phyloP scores from a whole-genome alignment of 2,113 vertebrate species.

The Acanthisitta chloris region DNA sequence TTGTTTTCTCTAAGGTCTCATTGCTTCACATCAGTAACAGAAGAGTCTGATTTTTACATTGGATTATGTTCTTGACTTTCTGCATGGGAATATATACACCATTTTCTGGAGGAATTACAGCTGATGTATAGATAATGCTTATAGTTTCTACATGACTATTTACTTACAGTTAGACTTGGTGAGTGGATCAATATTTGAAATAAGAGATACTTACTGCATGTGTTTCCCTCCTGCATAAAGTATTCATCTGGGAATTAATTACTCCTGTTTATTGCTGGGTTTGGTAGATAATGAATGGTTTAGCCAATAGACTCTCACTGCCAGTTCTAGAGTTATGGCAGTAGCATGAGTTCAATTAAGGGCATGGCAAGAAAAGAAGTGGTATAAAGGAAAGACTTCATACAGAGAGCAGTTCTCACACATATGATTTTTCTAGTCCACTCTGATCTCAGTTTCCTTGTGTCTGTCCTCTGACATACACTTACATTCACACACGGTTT shows the following conservation, averaged over 20 bases:
- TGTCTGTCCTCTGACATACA: background rate
- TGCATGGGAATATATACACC: background rate
- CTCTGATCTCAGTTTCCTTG: background rate
- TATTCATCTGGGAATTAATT: background rate
- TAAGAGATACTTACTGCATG: background rate
- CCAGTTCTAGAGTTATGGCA: background rate
- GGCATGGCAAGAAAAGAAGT: background rate
- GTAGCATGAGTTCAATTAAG: background rate
- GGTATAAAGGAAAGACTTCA: background rate
- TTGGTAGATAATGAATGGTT: background rate
- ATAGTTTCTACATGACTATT: background rate
- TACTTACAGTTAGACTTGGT: background rate
- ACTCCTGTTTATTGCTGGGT: background rate
- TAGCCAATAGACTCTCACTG: background rate
- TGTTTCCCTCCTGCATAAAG: background rate
- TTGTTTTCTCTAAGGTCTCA: background rate
- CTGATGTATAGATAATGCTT: background rate
- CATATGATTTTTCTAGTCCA: rapidly evolving
- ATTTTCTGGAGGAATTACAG: background rate
- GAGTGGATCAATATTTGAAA: conserved; percentile 30
- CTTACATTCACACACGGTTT: too few relatives aligned
- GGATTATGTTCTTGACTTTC: background rate
- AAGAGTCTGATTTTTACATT: background rate
- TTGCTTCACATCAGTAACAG: background rate
- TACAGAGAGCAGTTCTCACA: too few relatives aligned